A percentile compares a stretch with the other conserved stretches of the same genome.
These are phyloP conservation scores for Pomacea maculata DNA, from an alignment of 1,140 invertebrate genomes.

Conservation along the genomic window DNA sequence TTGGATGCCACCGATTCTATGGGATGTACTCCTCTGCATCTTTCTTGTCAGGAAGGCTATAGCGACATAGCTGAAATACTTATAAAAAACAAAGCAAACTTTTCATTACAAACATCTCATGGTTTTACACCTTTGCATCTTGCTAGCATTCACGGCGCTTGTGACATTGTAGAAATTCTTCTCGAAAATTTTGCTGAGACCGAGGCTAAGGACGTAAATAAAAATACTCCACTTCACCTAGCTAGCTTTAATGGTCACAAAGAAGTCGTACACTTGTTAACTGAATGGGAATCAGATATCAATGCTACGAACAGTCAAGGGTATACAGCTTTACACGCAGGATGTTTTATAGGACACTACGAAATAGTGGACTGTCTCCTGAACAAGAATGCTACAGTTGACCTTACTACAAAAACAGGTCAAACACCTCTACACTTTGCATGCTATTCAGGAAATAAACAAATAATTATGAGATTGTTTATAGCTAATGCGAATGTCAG, in stretches of 20 bases:
- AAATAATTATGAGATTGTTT: not conserved
- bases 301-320: not conserved
- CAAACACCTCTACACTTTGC: not conserved
- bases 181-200: not conserved
- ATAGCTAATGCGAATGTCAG: not conserved
- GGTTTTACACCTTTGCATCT: constrained; percentile 1
- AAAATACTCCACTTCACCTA: not conserved
- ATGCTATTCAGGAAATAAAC: not conserved
- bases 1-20: too few species aligned
- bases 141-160: not conserved
- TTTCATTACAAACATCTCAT: not conserved
- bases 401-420: not conserved
- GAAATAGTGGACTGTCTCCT: not conserved
- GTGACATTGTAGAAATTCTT: not conserved
- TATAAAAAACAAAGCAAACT: too few species aligned
- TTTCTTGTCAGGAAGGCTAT: too few species aligned
- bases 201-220: not conserved
- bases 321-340: not conserved
- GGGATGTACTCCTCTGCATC: too few species aligned
- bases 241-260: not conserved
- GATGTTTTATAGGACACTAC: not conserved
- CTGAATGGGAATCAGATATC: not conserved
- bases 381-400: not conserved
- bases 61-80: too few species aligned
- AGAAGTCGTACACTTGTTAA: not conserved